These are phyloP conservation scores for Scelioninae gen. 2 DNA, from an alignment of 2,888 invertebrate genomes.

Conservation along the genomic window DNA sequence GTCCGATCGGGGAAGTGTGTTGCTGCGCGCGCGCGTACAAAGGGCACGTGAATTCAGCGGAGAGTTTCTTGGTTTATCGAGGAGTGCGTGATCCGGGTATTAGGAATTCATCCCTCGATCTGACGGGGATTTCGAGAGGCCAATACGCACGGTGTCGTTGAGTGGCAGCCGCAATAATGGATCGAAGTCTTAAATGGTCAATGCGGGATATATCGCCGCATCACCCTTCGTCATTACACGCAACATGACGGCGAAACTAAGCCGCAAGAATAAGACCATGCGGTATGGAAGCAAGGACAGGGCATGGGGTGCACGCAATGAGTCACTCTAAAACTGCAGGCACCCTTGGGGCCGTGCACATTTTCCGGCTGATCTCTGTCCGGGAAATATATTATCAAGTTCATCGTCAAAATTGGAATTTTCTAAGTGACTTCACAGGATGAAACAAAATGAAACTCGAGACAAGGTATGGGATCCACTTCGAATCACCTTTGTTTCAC, in stretches of 20 bases:
- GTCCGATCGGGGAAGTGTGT: too few relatives aligned
- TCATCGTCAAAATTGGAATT: conserved; percentile 4
- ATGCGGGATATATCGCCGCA: conserved; percentile 63
- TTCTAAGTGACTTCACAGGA: too few relatives aligned
- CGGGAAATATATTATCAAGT: background rate
- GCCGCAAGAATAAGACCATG: conserved; percentile 66
- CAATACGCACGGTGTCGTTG: conserved; percentile 62
- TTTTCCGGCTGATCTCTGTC: conserved; percentile 36
- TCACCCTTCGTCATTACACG: conserved; percentile 61
- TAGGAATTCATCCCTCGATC: conserved; percentile 62
- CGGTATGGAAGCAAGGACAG: conserved; percentile 28
- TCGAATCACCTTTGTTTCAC: too few relatives aligned
- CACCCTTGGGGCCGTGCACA: conserved; percentile 43
- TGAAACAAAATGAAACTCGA: too few relatives aligned
- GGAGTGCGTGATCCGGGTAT: conserved; percentile 60
- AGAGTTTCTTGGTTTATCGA: conserved; percentile 29
- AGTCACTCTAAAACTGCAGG: conserved; percentile 60
- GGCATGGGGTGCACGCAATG: conserved; percentile 50
- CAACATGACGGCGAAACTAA: conserved; percentile 61
- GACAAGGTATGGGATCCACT: too few relatives aligned
- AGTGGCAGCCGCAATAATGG: conserved; percentile 65
- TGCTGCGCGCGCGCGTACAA: conserved; percentile 4
- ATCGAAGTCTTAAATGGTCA: conserved; percentile 65
- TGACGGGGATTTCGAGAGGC: conserved; percentile 61
- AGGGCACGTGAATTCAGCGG: conserved; percentile 20